Evolutionary conservation across 1,140 invertebrate species (phyloP), one percentile per base, ranked within the genome.

Genomic region (Drosophila neocordata): DNA sequence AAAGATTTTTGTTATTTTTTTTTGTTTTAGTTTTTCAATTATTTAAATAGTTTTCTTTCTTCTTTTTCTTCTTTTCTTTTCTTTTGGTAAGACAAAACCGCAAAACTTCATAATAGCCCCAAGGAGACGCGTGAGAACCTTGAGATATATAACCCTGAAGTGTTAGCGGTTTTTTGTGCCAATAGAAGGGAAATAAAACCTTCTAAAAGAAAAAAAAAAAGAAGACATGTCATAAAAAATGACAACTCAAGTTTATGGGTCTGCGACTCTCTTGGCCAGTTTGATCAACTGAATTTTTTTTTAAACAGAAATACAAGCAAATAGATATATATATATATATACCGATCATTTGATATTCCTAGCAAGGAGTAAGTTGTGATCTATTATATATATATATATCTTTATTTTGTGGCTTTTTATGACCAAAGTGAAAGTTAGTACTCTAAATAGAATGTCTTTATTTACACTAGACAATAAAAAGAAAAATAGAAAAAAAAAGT

Each of bases 371-470:
- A 24, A 24, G n/a, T n/a, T n/a, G n/a, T n/a, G n/a, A n/a, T n/a
- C n/a, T n/a, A n/a, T n/a, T n/a, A n/a, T n/a, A n/a, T n/a, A n/a
- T n/a, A n/a, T 4, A 31, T 31, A 31, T 31, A 31, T 31, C 27
- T 24, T 24, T 4, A 2, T 24, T 24, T 24, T 2, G 24, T 18
- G 13, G 0, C 5, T 18, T 18, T 48, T 48, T 4, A 18, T 3
- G 20, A 9, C 27, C 18, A 74, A 63, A 64, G 73, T 75, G 73
- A 75, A 75, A 75, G 73, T 75, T 20, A 48, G 8, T 48, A 18
- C 15, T 7, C 8, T 64, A 24, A 18, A 58, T 52, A 48, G 41
- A 48, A 58, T 58, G 24, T n/a, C 60, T 69, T 15, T n/a, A 64
- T 59, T 53, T 22, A 3, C 48, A 12, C 37, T 9, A 13, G 41